Conservation (phyloP, 2,888 invertebrate genomes). For the Harpalus rufipes region DNA sequence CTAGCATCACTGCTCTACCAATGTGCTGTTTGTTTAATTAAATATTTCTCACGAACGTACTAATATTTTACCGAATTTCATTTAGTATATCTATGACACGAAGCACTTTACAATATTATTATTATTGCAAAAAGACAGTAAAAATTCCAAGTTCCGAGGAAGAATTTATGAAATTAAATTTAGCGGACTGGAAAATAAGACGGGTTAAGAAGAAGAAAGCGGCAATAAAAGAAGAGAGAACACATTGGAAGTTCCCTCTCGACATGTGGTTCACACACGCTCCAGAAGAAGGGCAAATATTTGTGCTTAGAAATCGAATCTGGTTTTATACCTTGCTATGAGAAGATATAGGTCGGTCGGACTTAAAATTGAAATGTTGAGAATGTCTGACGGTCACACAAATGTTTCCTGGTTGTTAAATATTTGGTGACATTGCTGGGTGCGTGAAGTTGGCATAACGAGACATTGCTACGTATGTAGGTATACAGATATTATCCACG, state of each 20-base stretch:
- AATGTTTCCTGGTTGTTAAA: slow-evolving; percentile 14
- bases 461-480: background rate
- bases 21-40: background rate
- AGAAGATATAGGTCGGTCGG: background rate
- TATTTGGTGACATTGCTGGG: slow-evolving; percentile 4
- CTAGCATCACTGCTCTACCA: background rate
- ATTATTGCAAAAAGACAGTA: slow-evolving; percentile 49
- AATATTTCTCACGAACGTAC: background rate
- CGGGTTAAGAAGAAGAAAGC: slow-evolving; percentile 39
- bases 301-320: slow-evolving; percentile 57
- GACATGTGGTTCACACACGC: slow-evolving; percentile 45
- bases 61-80: background rate
- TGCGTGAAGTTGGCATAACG: too few species aligned
- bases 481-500: background rate
- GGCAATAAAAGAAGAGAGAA: slow-evolving; percentile 38
- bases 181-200: slow-evolving; percentile 53
- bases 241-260: slow-evolving; percentile 27
- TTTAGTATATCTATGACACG: background rate
- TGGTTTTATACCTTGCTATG: slow-evolving; percentile 28
- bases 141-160: slow-evolving; percentile 31
- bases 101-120: slow-evolving; percentile 25
- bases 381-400: slow-evolving; percentile 9
- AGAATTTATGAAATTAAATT: slow-evolving; percentile 48
- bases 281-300: slow-evolving; percentile 49
- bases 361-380: slow-evolving; percentile 25